A percentile compares a stretch with the other conserved stretches of the same genome.
These are phyloP conservation scores for Dasypolia templi DNA, from an alignment of 2,888 invertebrate species.

Conservation along the genomic window DNA sequence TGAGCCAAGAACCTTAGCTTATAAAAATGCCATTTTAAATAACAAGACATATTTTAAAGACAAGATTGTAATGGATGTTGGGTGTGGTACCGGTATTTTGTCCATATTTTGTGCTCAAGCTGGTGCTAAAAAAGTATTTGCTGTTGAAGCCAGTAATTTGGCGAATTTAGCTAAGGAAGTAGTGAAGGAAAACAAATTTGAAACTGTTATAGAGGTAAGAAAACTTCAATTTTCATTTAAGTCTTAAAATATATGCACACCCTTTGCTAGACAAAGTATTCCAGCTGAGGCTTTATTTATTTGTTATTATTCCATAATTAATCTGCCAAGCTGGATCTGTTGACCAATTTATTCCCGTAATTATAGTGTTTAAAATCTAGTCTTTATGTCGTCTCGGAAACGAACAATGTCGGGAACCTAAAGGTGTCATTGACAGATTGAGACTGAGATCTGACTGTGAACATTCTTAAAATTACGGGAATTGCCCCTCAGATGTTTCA, in stretches of 20 bases:
- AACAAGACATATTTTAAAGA: slow-evolving; percentile 92
- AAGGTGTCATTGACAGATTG: too few species aligned
- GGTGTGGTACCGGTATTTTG: slow-evolving; percentile 96
- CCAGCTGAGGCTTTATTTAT: not conserved
- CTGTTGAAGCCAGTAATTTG: slow-evolving; percentile 95
- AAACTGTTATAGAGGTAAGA: slow-evolving; percentile 91
- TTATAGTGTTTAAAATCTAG: too few species aligned
- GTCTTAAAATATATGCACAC: too few species aligned
- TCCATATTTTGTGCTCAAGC: slow-evolving; percentile 97
- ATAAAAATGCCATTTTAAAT: slow-evolving; percentile 94
- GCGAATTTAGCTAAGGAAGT: slow-evolving; percentile 92
- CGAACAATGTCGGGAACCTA: too few species aligned
- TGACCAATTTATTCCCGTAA: too few species aligned
- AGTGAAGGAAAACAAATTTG: slow-evolving; percentile 93
- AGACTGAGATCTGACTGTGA: too few species aligned
- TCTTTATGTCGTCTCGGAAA: too few species aligned
- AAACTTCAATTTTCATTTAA: not conserved
- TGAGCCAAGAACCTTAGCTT: slow-evolving; percentile 93
- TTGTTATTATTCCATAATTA: not conserved
- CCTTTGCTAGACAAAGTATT: too few species aligned
- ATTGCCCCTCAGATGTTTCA: too few species aligned
- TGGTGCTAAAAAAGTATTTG: slow-evolving; percentile 96
- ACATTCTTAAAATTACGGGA: too few species aligned
- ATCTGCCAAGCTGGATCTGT: not conserved
- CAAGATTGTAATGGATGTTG: slow-evolving; percentile 96